Conservation (phyloP, 2,797 vertebrate genomes). For the Rhinophrynus dorsalis region DNA sequence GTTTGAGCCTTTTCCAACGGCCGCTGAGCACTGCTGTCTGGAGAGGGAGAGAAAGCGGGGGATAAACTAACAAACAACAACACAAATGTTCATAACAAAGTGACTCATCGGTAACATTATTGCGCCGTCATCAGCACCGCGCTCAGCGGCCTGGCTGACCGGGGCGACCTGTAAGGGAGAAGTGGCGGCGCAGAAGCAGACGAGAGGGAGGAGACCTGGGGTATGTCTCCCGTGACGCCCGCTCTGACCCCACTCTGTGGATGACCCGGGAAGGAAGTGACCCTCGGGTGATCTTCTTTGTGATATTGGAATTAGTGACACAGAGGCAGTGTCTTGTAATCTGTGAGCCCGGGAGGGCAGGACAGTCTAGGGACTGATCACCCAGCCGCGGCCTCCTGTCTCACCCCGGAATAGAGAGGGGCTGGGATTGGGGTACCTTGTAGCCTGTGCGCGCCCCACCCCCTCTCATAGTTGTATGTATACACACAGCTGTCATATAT, state of each 20-base stretch:
- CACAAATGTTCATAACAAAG: conserved; percentile 9
- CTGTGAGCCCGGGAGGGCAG: not conserved
- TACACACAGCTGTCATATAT: conserved; percentile 38
- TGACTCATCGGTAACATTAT: not conserved
- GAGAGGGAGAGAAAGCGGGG: conserved; percentile 11
- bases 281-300: not conserved
- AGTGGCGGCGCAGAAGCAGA: conserved; percentile 7
- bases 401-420: conserved; percentile 2
- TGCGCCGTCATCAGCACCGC: not conserved
- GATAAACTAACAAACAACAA: conserved; percentile 17
- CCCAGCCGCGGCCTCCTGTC: conserved; percentile 13
- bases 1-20: conserved; percentile 41
- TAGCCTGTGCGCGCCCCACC: not conserved
- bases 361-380: not conserved
- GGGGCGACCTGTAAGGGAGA: not conserved
- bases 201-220: conserved; percentile 16
- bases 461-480: conserved; percentile 15
- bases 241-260: not conserved
- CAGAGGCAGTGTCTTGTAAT: not conserved
- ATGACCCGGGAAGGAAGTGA: not conserved
- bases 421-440: not conserved
- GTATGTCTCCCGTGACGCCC: conserved; percentile 14
- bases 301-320: not conserved
- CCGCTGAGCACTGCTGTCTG: conserved; percentile 31
- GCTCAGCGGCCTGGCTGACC: not conserved